Conservation (phyloP, 2,113 vertebrate genomes). For the Tonatia bakeri region DNA sequence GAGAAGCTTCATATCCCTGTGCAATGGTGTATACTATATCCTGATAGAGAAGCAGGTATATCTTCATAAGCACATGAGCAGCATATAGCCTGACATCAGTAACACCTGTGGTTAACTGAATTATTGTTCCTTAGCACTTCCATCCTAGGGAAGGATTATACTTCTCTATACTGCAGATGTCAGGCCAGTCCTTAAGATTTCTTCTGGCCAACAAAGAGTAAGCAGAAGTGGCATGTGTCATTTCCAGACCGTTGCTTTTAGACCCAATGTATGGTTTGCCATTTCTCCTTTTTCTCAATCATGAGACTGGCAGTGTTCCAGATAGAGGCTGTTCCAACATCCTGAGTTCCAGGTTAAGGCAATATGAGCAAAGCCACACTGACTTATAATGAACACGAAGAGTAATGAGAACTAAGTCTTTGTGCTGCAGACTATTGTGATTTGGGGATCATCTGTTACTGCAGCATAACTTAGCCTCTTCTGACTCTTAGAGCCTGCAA, state of each 20-base stretch:
- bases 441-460: neutral
- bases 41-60: neutral
- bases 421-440: neutral
- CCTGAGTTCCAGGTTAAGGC: neutral
- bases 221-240: slow-evolving; percentile 12
- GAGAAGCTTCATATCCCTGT: neutral
- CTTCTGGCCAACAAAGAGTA: neutral
- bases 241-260: slow-evolving; percentile 8
- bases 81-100: neutral
- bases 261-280: neutral
- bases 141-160: neutral
- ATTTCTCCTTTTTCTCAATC: slow-evolving; percentile 33
- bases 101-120: neutral
- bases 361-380: neutral
- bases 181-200: neutral
- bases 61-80: neutral
- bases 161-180: neutral
- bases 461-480: neutral
- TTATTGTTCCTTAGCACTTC: neutral
- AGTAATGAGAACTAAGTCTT: neutral
- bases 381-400: neutral
- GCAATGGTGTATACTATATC: neutral
- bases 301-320: neutral
- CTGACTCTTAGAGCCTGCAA: neutral
- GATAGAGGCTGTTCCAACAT: neutral